Evolutionary conservation across 2,113 vertebrate species (phyloP).

Genomic region (Piaya cayana): DNA sequence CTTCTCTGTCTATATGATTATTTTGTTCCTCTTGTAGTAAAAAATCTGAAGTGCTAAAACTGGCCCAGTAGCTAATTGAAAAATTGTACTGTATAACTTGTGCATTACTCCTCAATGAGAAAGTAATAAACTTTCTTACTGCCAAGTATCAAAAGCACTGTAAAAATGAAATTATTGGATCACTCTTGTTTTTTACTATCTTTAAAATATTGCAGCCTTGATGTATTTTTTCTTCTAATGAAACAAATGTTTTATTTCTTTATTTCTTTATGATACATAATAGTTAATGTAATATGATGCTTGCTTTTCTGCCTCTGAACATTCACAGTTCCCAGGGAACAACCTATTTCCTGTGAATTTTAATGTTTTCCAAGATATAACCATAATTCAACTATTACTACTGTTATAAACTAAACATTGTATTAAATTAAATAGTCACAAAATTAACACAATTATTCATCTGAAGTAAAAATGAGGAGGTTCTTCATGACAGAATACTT

Average conservation of each 20-base stretch:
- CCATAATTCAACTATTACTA: background rate
- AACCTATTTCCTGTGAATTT: background rate
- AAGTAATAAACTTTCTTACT: background rate
- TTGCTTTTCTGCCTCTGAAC: background rate
- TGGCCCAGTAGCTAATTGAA: background rate
- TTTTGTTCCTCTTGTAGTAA: background rate
- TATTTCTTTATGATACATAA: background rate
- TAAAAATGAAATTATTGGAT: background rate
- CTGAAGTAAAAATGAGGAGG: background rate
- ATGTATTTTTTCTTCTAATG: background rate
- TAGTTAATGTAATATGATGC: background rate
- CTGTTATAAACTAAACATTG: background rate
- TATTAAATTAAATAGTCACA: background rate
- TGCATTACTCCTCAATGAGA: background rate
- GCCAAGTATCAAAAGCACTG: background rate
- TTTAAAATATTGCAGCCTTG: background rate
- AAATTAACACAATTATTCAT: background rate
- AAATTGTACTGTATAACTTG: background rate
- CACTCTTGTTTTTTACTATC: background rate
- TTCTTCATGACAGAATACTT: background rate
- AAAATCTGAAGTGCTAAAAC: background rate
- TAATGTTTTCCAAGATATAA: background rate
- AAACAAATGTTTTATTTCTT: background rate
- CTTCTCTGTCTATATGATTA: background rate
- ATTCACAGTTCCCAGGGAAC: background rate